These are phyloP conservation scores for Proisotoma minuta DNA, from an alignment of 2,888 invertebrate species.

Conservation along the genomic window DNA sequence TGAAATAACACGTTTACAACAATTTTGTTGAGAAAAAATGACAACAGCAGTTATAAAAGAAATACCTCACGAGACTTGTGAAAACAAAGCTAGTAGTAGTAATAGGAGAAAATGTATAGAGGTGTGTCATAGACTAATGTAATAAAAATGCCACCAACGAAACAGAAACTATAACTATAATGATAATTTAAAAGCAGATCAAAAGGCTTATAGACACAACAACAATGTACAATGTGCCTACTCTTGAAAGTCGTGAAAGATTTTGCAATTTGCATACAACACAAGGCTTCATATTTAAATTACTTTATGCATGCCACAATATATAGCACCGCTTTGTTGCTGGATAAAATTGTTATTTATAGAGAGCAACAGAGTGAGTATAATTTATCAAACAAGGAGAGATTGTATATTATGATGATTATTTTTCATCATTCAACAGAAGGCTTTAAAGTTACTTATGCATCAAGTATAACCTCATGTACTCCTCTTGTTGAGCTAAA, in stretches of 20 bases:
- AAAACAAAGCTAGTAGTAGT: background rate
- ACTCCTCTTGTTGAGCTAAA: conserved; percentile 64
- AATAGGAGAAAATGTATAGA: conserved; percentile 11
- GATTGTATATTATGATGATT: conserved; percentile 31
- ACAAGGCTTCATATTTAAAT: conserved; percentile 16
- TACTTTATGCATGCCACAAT: conserved; percentile 15
- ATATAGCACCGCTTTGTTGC: conserved; percentile 17
- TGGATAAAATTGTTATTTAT: conserved; percentile 9
- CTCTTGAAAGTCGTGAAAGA: conserved; percentile 6
- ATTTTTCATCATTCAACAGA: no score
- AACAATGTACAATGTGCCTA: conserved; percentile 14
- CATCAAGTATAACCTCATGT: conserved; percentile 56
- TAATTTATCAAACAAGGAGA: conserved; percentile 11
- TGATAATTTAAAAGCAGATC: conserved; percentile 6
- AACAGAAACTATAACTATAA: conserved; percentile 1
- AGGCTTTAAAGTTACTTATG: no score
- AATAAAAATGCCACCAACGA: conserved; percentile 8
- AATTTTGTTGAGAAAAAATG: conserved; percentile 29
- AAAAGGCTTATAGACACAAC: conserved; percentile 5
- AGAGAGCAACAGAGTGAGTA: conserved; percentile 17
- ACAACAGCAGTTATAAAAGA: background rate
- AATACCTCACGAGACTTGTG: no score
- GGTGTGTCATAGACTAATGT: conserved; percentile 7
- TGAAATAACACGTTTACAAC: conserved; percentile 51
- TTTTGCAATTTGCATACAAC: conserved; percentile 14